Evolutionary conservation across 2,797 vertebrate genomes (phyloP).

Genomic region (Melopsittacus undulatus): DNA sequence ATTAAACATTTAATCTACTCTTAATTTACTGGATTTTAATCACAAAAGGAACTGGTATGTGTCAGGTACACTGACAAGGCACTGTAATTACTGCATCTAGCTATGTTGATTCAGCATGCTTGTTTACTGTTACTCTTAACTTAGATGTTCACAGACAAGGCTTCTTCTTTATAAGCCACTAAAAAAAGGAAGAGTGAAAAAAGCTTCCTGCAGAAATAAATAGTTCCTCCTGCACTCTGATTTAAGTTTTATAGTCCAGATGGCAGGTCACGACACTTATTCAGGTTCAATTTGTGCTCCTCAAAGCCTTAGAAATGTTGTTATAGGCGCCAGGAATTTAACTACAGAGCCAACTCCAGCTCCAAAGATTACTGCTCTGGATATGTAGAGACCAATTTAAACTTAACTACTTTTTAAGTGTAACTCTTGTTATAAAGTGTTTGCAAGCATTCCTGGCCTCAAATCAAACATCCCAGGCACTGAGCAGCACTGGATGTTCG

Average conservation of each 20-base stretch:
- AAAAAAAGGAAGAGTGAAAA: not conserved
- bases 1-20: not conserved
- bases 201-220: not conserved
- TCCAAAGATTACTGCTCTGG: conserved; percentile 1
- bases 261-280: conserved; percentile 24
- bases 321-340: conserved; percentile 40
- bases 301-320: conserved; percentile 5
- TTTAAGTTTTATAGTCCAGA: not conserved
- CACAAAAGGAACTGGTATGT: not conserved
- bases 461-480: conserved; percentile 27
- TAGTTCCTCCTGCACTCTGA: not conserved
- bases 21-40: conserved; percentile 25
- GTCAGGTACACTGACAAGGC: not conserved
- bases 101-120: not conserved
- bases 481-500: not conserved
- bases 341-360: not conserved
- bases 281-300: conserved; percentile 21
- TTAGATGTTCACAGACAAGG: not conserved
- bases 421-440: conserved; percentile 13
- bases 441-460: conserved; percentile 40
- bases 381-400: conserved; percentile 12
- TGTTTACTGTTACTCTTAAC: not conserved
- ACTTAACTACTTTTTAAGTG: conserved; percentile 31
- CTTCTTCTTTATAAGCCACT: not conserved
- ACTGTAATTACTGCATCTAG: not conserved